Conservation (phyloP, 2,888 invertebrate genomes). For the Sesia apiformis region DNA sequence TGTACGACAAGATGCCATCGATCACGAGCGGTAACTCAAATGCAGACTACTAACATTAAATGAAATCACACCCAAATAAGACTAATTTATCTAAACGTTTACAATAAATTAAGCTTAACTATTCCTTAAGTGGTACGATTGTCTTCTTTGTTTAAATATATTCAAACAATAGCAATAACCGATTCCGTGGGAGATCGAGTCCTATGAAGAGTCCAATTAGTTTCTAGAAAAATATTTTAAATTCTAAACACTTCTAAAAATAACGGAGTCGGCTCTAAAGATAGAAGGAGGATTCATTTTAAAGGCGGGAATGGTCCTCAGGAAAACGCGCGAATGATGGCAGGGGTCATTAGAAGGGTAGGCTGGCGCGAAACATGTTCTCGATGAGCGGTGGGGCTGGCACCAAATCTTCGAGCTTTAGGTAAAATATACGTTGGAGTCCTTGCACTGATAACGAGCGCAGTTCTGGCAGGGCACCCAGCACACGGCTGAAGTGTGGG, state of each 20-base stretch:
- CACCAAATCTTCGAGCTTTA: constrained; percentile 93
- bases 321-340: constrained; percentile 9
- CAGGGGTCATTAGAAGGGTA: constrained; percentile 84
- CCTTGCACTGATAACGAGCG: constrained; percentile 95
- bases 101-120: constrained; percentile 66
- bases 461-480: constrained; percentile 94
- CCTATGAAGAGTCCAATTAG: constrained; percentile 49
- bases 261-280: constrained; percentile 63
- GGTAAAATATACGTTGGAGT: constrained; percentile 93
- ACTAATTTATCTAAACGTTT: constrained; percentile 36
- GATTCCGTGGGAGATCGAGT: constrained; percentile 69
- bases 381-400: constrained; percentile 95
- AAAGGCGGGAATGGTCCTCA: constrained; percentile 66
- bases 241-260: constrained; percentile 60
- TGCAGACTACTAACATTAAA: constrained; percentile 66
- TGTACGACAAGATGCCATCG: constrained; percentile 74
- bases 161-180: constrained; percentile 47
- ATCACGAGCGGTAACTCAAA: constrained; percentile 75
- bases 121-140: constrained; percentile 44
- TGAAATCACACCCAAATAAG: constrained; percentile 65
- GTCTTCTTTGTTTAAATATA: constrained; percentile 29
- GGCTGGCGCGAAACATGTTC: constrained; percentile 95
- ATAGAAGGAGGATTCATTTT: constrained; percentile 43
- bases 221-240: constrained; percentile 68
- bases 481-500: constrained; percentile 93